phyloP scores from a whole-genome alignment of 2,113 vertebrate genomes.

The Caranx ignobilis region DNA sequence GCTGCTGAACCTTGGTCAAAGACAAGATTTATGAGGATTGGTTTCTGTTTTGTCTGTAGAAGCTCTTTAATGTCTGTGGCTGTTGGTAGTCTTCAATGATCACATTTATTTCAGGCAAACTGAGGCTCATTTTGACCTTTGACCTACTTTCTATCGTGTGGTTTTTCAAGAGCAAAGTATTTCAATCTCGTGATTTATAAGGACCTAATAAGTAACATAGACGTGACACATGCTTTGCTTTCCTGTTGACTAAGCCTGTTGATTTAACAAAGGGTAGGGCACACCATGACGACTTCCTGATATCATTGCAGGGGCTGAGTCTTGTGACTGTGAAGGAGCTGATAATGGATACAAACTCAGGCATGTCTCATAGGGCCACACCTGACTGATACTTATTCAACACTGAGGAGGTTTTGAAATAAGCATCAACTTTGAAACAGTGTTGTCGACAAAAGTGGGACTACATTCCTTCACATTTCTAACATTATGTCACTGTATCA shows the following conservation, averaged over 20 bases:
- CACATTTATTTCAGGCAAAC: neutral
- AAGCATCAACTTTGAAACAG: slow-evolving; percentile 1
- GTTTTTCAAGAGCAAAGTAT: neutral
- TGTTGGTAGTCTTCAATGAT: neutral
- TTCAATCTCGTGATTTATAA: neutral
- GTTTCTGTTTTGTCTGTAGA: too few species aligned
- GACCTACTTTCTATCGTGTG: neutral
- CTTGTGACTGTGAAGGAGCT: slow-evolving; percentile 6
- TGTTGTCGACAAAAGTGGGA: neutral
- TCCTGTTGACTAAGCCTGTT: slow-evolving; percentile 51
- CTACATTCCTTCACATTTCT: neutral
- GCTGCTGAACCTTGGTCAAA: neutral
- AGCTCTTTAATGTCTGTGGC: neutral
- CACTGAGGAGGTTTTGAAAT: neutral
- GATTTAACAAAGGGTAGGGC: slow-evolving; percentile 25
- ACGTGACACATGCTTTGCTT: slow-evolving; percentile 16
- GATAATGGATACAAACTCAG: slow-evolving; percentile 21
- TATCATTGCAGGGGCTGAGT: slow-evolving; percentile 23
- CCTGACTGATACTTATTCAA: slow-evolving; percentile 30
- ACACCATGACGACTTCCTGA: slow-evolving; percentile 23
- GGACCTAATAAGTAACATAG: neutral
- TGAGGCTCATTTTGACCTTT: neutral
- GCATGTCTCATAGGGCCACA: slow-evolving; percentile 33
- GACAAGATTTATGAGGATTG: neutral
- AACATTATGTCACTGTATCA: neutral